Evolutionary conservation across 2,797 vertebrate genomes (phyloP).

Genomic region (Arrhamphus sclerolepis): DNA sequence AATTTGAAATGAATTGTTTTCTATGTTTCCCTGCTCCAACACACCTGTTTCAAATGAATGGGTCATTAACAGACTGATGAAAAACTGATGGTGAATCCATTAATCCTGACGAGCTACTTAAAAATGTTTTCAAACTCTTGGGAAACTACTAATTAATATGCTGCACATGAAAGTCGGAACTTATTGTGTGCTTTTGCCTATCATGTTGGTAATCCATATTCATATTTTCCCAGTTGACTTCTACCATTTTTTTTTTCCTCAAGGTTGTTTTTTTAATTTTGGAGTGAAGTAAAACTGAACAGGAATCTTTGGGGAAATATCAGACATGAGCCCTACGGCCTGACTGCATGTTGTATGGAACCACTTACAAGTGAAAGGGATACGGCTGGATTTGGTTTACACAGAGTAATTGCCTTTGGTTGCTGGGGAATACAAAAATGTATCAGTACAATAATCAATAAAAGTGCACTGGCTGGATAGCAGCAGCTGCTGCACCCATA

Average conservation of each 20-base stretch:
- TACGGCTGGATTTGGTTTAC: conserved; percentile 73
- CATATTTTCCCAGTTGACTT: conserved; percentile 50
- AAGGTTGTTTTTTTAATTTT: conserved; percentile 55
- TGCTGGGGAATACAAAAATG: conserved; percentile 74
- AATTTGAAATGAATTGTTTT: too few species aligned
- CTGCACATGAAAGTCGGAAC: conserved; percentile 51
- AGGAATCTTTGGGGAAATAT: conserved; percentile 68
- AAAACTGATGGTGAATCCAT: too few species aligned
- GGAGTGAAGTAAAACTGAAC: conserved; percentile 47
- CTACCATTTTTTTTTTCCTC: conserved; percentile 47
- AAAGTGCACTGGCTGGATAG: conserved; percentile 63
- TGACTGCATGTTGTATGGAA: conserved; percentile 57
- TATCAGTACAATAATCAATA: conserved; percentile 77
- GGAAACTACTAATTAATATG: conserved; percentile 54
- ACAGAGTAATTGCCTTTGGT: conserved; percentile 74
- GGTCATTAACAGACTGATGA: too few species aligned
- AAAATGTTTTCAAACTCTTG: conserved; percentile 42
- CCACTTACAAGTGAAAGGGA: conserved; percentile 71
- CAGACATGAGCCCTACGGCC: conserved; percentile 58
- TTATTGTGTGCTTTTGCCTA: conserved; percentile 34
- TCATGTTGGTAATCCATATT: conserved; percentile 62
- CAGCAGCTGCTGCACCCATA: conserved; percentile 71
- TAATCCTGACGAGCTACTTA: conserved; percentile 43
- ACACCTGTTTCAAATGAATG: too few species aligned
- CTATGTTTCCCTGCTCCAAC: too few species aligned